Percentiles rank a stretch among this genome's conserved stretches.
phyloP scores from a whole-genome alignment of 2,113 vertebrate species.

The Acrocephalus kingi region DNA sequence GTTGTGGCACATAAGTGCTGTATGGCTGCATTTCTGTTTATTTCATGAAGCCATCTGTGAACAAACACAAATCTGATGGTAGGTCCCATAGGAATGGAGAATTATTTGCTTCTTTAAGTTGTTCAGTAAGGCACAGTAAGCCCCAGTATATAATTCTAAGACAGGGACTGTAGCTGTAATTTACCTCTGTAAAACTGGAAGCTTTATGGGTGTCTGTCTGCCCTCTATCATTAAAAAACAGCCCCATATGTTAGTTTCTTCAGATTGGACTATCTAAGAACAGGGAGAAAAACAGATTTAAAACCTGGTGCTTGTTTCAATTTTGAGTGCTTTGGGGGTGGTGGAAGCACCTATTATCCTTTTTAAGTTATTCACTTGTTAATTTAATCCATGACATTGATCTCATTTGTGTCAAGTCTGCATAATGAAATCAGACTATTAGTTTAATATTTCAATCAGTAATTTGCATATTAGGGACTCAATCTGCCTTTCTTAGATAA shows the following conservation, averaged over 20 bases:
- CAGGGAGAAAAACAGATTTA: not conserved
- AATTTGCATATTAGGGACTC: not conserved
- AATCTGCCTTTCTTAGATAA: not conserved
- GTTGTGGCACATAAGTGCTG: not conserved
- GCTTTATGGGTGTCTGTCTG: not conserved
- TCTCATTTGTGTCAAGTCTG: constrained; percentile 16
- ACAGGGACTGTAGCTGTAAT: not conserved
- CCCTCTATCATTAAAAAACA: not conserved
- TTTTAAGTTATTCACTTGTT: constrained; percentile 39
- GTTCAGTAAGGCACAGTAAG: not conserved
- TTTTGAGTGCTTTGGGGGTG: not conserved
- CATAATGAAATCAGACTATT: constrained; percentile 29
- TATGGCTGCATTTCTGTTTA: not conserved
- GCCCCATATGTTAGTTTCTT: not conserved
- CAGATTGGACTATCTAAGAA: not conserved
- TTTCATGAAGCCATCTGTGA: not conserved
- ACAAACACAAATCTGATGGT: not conserved
- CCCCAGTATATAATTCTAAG: not conserved
- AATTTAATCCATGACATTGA: constrained; percentile 21
- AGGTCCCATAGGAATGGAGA: not conserved
- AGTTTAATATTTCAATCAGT: constrained; percentile 18
- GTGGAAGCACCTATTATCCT: constrained; percentile 12
- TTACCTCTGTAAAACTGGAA: not conserved
- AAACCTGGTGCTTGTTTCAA: not conserved
- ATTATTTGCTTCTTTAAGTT: not conserved